phyloP scores from a whole-genome alignment of 2,113 vertebrate genomes.

The Alligator mississippiensis region DNA sequence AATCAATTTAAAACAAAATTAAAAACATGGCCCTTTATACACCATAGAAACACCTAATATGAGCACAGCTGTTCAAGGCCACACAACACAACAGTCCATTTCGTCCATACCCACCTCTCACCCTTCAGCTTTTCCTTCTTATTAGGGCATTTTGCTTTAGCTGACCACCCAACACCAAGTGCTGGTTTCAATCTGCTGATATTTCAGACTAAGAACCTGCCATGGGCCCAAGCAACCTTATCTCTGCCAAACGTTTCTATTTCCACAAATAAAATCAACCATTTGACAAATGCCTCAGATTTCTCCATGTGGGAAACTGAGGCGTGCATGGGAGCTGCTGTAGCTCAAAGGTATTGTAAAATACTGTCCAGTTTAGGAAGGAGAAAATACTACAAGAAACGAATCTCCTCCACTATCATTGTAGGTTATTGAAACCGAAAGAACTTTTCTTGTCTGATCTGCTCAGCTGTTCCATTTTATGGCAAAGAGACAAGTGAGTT shows the following conservation, averaged over 20 bases:
- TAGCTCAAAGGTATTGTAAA: accelerated
- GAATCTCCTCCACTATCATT: background rate
- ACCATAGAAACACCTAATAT: background rate
- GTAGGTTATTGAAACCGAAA: background rate
- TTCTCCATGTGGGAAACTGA: background rate
- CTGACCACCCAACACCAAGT: background rate
- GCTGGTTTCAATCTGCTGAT: background rate
- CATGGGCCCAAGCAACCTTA: no score
- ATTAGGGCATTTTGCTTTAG: background rate
- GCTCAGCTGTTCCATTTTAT: background rate
- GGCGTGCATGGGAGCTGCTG: accelerated
- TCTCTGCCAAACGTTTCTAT: no score
- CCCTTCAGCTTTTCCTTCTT: background rate
- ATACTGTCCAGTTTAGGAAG: background rate
- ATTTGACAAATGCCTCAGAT: background rate
- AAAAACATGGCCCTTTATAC: background rate
- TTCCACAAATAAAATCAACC: background rate
- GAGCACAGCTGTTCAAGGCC: background rate
- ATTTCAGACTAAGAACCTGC: background rate
- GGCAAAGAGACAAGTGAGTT: background rate
- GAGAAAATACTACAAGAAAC: background rate
- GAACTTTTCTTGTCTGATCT: background rate
- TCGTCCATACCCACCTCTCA: background rate
- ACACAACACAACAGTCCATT: background rate
- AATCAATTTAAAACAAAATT: background rate